Conservation (phyloP, 2,113 vertebrate species). For the Clarias macrocephalus region DNA sequence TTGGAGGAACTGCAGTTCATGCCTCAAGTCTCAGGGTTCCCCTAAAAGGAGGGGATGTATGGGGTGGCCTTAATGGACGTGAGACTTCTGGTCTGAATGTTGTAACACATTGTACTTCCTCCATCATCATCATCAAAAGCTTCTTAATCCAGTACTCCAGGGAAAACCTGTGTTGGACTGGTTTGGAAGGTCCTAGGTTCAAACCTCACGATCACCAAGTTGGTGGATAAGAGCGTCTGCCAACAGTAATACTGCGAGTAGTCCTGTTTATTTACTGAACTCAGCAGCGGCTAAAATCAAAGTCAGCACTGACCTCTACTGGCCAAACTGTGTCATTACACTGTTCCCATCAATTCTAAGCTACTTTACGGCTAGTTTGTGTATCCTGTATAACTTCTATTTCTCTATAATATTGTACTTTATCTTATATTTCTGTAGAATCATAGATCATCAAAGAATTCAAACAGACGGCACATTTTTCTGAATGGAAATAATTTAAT, state of each 20-base stretch:
- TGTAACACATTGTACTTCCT: too few relatives aligned
- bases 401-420: not conserved
- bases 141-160: too few relatives aligned
- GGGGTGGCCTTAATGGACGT: too few relatives aligned
- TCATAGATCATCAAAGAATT: not conserved
- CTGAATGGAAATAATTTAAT: conserved; percentile 21
- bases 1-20: too few relatives aligned
- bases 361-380: not conserved
- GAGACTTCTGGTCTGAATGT: too few relatives aligned
- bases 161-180: too few relatives aligned
- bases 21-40: too few relatives aligned
- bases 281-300: not conserved
- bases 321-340: not conserved
- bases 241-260: not conserved
- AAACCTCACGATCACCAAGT: too few relatives aligned
- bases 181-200: too few relatives aligned
- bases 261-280: not conserved
- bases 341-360: not conserved
- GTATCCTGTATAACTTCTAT: not conserved
- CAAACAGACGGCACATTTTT: not conserved
- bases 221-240: too few relatives aligned
- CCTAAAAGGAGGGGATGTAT: too few relatives aligned
- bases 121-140: too few relatives aligned
- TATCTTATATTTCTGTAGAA: not conserved
- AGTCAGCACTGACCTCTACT: not conserved